Evolutionary conservation across 2,888 invertebrate species (phyloP), one percentile per base, ranked within the genome.

Genomic region (Physocephala rufipes): DNA sequence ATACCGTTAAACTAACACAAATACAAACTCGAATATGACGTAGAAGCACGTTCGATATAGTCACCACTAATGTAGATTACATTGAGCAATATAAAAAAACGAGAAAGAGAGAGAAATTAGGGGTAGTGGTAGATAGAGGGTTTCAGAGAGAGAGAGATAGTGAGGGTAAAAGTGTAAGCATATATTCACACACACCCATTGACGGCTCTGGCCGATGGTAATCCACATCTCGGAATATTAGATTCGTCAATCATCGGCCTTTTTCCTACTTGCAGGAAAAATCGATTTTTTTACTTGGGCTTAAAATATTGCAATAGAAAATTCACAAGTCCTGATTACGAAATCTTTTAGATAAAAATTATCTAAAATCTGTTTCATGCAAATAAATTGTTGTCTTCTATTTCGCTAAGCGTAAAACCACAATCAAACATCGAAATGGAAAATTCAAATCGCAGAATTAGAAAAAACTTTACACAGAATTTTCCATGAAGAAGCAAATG

Each of bases 201-300:
- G 53, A 16, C 12, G 19, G 13, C 28, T 64, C n/a, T 26, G 24
- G 26, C 36, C n/a, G 65, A 28, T 13, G 28, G 16, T 36, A 67
- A 53, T 53, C 24, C 43, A 67, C 66, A 7, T 36, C 36, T 67
- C 66, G 66, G 55, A 55, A 55, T 24, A 15, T 36, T 9, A 19
- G 16, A 55, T 26, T 72, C 77, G 74, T 76, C 75, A 76, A 74
- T 74, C 77, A 76, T 73, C 76, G 72, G 36, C 36, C 76, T 73
- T 63, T 59, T 73, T 74, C 62, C 70, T 70, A 73, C 69, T 58
- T 73, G 75, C 61, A 72, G 75, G 76, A 76, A 77, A 76, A 77
- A 78, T 78, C 78, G 78, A 78, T 78, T 76, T 76, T n/a, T 76
- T 65, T 58, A 64, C 61, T 61, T 49, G 51, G 19, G 36, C 5